Conservation (phyloP, 1,140 invertebrate species). For the Ephestia elutella region DNA sequence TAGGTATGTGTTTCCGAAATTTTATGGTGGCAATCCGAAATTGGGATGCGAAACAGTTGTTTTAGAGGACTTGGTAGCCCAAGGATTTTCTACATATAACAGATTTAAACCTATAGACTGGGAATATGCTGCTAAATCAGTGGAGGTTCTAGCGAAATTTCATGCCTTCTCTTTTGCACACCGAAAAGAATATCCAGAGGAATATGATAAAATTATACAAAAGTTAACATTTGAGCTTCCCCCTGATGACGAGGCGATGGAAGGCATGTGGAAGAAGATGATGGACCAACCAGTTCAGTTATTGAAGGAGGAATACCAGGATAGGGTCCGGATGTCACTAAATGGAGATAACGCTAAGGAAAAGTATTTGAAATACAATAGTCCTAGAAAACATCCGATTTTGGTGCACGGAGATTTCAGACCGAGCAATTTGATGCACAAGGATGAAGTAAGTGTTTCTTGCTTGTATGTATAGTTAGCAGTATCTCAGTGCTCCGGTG, state of each 20-base stretch:
- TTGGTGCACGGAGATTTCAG: constrained; percentile 44
- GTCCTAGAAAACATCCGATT: constrained; percentile 17
- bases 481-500: too few species aligned
- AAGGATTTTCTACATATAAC: constrained; percentile 33
- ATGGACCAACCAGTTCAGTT: constrained; percentile 14
- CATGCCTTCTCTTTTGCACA: constrained; percentile 46
- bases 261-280: constrained; percentile 15
- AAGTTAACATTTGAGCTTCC: constrained; percentile 5
- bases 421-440: constrained; percentile 37
- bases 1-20: constrained; percentile 22
- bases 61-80: constrained; percentile 36
- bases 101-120: constrained; percentile 43
- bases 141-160: constrained; percentile 40
- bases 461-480: too few species aligned
- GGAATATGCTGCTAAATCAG: constrained; percentile 34
- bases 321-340: constrained; percentile 17
- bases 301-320: constrained; percentile 22
- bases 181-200: constrained; percentile 25
- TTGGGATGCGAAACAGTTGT: constrained; percentile 38
- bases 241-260: constrained; percentile 5
- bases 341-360: not conserved
- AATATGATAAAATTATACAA: constrained; percentile 21
- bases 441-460: constrained; percentile 28
- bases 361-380: constrained; percentile 14
- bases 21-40: constrained; percentile 31